phyloP scores from a whole-genome alignment of 1,140 invertebrate genomes.

The Penaeus japonicus region DNA sequence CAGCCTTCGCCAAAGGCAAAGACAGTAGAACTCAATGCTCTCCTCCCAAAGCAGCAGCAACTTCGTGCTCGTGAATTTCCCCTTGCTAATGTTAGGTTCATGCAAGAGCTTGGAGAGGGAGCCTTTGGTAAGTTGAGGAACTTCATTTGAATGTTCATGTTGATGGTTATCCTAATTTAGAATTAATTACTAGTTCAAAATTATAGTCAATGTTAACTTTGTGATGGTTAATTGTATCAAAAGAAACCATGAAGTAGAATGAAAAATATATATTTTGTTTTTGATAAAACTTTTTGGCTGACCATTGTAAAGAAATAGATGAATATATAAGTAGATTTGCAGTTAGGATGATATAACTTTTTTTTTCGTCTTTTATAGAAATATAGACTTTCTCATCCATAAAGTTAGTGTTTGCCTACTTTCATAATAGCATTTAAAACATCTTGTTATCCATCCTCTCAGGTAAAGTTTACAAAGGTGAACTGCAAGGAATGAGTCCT shows the following conservation, averaged over 20 bases:
- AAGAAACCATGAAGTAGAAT: no score
- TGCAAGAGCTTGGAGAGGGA: conserved; percentile 95
- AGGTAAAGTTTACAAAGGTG: conserved; percentile 92
- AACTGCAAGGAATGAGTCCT: conserved; percentile 72
- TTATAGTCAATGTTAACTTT: no score
- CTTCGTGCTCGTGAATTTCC: conserved; percentile 67
- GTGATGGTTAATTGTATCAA: no score
- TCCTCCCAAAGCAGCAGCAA: conserved; percentile 69
- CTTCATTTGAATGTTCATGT: neutral
- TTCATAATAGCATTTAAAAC: neutral
- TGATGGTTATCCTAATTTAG: neutral
- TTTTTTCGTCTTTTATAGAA: neutral
- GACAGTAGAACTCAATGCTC: conserved; percentile 79
- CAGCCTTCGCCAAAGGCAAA: conserved; percentile 54
- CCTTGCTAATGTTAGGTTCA: conserved; percentile 84
- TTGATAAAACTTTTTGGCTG: no score
- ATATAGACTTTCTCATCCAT: neutral
- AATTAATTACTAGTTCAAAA: neutral
- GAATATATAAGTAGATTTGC: no score
- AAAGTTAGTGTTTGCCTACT: neutral
- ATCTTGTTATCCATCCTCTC: neutral
- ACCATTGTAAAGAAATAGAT: no score
- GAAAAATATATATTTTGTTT: no score
- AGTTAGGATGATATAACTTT: neutral
- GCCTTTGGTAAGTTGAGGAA: conserved; percentile 79